Base-by-base conservation (phyloP, 2,888 invertebrate species). In the Hirtodrosophila duncani region DNA sequence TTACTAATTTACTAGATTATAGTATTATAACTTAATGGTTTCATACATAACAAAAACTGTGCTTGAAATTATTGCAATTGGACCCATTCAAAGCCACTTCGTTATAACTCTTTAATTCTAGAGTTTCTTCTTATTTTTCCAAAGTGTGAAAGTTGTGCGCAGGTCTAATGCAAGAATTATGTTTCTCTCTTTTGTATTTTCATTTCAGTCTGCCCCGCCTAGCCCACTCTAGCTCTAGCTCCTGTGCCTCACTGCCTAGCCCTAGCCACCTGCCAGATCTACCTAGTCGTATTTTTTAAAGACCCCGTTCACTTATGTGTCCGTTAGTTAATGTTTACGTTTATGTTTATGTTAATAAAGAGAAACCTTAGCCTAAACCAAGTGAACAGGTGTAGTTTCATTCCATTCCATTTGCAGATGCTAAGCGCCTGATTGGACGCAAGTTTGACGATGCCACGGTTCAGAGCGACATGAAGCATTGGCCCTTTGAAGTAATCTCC, bases 361-460 rank as follows among this genome's bases (percentile, higher is more conserved):
- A 48, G 20, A 51, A 44, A 23, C 5, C 27, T 49, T 34, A 42
- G 45, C n/a, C n/a, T 60, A 53, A 26, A 27, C 26, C 34, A 17
- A 39, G 33, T 44, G 42, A 30, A 13, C 26, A 20, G 36, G 43
- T 41, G 42, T 33, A 26, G 52, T 58, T 50, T 56, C 24, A 44
- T 39, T 37, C 38, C 36, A 27, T 49, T 58, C 36, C 30, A 63
- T 38, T 83, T 84, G 14, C 74, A 85, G 98, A 99, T 91, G 97
- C 96, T 75, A 94, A 98, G 88, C 93, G 97, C 86, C 90, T 98
- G 83, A 97, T 98, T 88, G 98, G 98, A 53, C 93, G 97, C 80
- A 93, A 93, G 77, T 98, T 93, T 86, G 93, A 93, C 66, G 97
- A 97, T 88, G 88, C 90, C 41, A 92, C 94, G 3, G 95, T 99